Evolutionary conservation across 2,113 vertebrate genomes (phyloP).

Genomic region (Beaufortia kweichowensis): DNA sequence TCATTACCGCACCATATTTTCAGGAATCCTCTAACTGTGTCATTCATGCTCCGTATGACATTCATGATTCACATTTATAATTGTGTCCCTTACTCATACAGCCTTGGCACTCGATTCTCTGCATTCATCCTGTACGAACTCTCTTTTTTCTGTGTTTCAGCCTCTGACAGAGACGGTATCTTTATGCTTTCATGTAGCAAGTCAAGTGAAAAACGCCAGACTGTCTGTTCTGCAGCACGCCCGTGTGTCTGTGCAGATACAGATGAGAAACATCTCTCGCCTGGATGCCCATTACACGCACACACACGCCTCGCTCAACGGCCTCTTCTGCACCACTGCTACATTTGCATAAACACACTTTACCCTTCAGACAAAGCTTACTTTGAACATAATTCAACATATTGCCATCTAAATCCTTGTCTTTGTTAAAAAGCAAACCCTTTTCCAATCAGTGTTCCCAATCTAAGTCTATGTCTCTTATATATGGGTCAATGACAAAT

Average conservation of each 20-base stretch:
- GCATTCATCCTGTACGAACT: slow-evolving; percentile 10
- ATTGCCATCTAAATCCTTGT: neutral
- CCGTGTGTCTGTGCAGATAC: slow-evolving; percentile 30
- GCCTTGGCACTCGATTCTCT: slow-evolving; percentile 3
- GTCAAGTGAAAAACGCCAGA: slow-evolving; percentile 30
- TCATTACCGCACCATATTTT: neutral
- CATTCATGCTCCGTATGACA: neutral
- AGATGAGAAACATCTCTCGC: slow-evolving; percentile 39
- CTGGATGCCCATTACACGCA: slow-evolving; percentile 6
- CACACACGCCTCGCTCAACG: slow-evolving; percentile 10
- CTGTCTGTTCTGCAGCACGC: slow-evolving; percentile 39
- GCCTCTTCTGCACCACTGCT: neutral
- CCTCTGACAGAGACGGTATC: neutral
- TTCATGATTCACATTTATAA: neutral
- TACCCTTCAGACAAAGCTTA: slow-evolving; percentile 15
- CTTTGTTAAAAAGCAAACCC: neutral
- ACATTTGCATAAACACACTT: slow-evolving; percentile 28
- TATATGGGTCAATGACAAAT: neutral
- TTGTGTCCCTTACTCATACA: neutral
- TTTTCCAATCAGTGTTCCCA: neutral
- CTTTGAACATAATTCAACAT: neutral
- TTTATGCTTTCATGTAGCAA: slow-evolving; percentile 9
- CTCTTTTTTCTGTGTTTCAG: neutral
- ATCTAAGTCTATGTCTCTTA: neutral
- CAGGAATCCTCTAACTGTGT: neutral